A percentile compares a stretch with the other conserved stretches of the same genome.
These are phyloP conservation scores for Desmophyllum pertusum DNA, from an alignment of 92 coral and sea anemone species.

Conservation along the genomic window DNA sequence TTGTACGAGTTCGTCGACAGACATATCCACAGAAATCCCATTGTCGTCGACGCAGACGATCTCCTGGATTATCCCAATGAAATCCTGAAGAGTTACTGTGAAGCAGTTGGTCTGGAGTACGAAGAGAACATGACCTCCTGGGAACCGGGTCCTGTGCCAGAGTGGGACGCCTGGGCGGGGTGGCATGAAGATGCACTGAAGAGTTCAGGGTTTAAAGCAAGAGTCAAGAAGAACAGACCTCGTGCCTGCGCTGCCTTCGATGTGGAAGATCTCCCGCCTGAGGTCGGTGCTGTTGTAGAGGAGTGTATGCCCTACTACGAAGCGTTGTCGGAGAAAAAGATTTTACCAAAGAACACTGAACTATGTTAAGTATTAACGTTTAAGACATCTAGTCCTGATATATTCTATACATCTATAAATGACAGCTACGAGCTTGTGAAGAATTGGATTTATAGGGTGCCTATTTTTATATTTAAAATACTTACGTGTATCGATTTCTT, in stretches of 20 bases:
- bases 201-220: constrained; percentile 82
- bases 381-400: background rate
- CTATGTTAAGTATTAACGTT: constrained; percentile 7
- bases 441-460: background rate
- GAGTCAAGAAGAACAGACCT: constrained; percentile 33
- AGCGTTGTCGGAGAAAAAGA: constrained; percentile 48
- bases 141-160: constrained; percentile 90
- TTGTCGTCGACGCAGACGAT: constrained; percentile 96
- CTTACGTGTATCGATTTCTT: background rate
- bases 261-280: constrained; percentile 58
- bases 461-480: background rate
- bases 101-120: constrained; percentile 81
- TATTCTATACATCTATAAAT: too few relatives aligned
- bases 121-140: constrained; percentile 90
- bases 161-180: constrained; percentile 92
- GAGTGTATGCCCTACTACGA: constrained; percentile 64
- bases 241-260: constrained; percentile 30
- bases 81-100: constrained; percentile 85
- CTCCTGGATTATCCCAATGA: constrained; percentile 80
- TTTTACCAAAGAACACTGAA: constrained; percentile 37
- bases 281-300: constrained; percentile 61
- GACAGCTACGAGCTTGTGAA: background rate
- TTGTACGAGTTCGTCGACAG: constrained; percentile 77
- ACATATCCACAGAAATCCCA: constrained; percentile 66
- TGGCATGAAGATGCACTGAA: constrained; percentile 94